Percentiles rank a stretch among this genome's conserved stretches.
These are phyloP conservation scores for Tachina grossa DNA, from an alignment of 2,888 invertebrate species.

Conservation along the genomic window DNA sequence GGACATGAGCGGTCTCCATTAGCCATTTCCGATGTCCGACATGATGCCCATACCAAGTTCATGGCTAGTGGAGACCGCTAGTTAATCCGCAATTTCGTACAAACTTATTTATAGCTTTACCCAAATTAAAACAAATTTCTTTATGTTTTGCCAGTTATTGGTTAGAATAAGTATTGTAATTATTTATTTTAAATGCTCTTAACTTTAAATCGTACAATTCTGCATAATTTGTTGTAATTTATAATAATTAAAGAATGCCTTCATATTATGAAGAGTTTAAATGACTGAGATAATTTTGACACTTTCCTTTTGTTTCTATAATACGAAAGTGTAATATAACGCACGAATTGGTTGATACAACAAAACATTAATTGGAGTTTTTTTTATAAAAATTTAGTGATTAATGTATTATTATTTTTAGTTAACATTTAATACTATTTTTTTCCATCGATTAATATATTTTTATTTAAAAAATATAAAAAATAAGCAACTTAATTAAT, in stretches of 20 bases:
- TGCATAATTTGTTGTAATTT: constrained; percentile 28
- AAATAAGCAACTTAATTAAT: constrained; percentile 21
- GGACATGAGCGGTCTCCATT: too few species aligned
- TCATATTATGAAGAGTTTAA: constrained; percentile 34
- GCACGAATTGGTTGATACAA: constrained; percentile 61
- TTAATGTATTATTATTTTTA: constrained; percentile 37
- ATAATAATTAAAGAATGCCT: constrained; percentile 4
- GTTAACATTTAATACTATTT: constrained; percentile 37
- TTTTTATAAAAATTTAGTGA: constrained; percentile 45
- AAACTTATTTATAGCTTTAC: background rate
- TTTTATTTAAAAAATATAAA: constrained; percentile 4
- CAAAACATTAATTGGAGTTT: constrained; percentile 48
- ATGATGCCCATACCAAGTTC: too few species aligned
- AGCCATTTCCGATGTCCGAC: too few species aligned
- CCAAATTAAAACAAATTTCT: constrained; percentile 32
- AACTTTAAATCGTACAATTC: constrained; percentile 44
- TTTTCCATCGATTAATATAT: constrained; percentile 11
- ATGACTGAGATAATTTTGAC: constrained; percentile 37
- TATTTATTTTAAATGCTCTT: constrained; percentile 48
- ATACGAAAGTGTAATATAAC: constrained; percentile 50
- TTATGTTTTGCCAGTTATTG: constrained; percentile 21
- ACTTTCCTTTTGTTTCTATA: constrained; percentile 28
- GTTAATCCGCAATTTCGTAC: too few species aligned
- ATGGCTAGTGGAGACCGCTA: too few species aligned
- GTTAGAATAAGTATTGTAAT: constrained; percentile 38